Conservation (phyloP, 1,140 invertebrate species). For the Philopotamus ludificatus region DNA sequence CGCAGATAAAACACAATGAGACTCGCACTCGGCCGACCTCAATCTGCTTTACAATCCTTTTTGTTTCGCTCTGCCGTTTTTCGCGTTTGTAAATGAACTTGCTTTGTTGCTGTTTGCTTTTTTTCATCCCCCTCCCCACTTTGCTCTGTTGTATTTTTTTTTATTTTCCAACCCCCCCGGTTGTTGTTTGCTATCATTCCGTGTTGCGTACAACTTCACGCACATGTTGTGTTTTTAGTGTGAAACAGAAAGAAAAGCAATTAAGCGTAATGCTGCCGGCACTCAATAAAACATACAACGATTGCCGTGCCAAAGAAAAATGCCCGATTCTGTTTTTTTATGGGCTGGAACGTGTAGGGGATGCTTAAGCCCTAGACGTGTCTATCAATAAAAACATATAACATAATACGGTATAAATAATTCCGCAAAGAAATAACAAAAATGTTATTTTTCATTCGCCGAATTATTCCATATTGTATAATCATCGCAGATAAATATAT, state of each 20-base stretch:
- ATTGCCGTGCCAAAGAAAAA: too few species aligned
- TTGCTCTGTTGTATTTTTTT: slow-evolving; percentile 2
- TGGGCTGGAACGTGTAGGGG: too few species aligned
- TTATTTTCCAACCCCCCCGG: too few species aligned
- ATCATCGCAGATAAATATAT: too few species aligned
- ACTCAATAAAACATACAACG: background rate
- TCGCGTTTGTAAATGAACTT: slow-evolving; percentile 16
- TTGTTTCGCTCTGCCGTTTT: slow-evolving; percentile 4
- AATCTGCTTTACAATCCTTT: slow-evolving; percentile 18
- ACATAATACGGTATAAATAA: too few species aligned
- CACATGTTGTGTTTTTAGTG: slow-evolving; percentile 15
- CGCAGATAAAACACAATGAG: slow-evolving; percentile 27
- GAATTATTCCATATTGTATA: too few species aligned
- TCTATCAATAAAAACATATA: too few species aligned
- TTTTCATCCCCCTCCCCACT: too few species aligned
- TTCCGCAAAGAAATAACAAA: too few species aligned
- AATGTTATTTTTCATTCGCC: too few species aligned
- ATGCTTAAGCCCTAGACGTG: too few species aligned
- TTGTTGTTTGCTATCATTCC: slow-evolving; percentile 17
- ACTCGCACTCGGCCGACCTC: slow-evolving; percentile 12
- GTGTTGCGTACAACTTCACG: slow-evolving; percentile 16
- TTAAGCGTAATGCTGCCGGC: slow-evolving; percentile 14
- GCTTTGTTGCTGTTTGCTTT: slow-evolving; percentile 10
- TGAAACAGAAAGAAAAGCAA: slow-evolving; percentile 14
- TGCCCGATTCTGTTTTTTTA: too few species aligned